phyloP scores from a whole-genome alignment of 2,113 vertebrate species.

The Zosterops lateralis region DNA sequence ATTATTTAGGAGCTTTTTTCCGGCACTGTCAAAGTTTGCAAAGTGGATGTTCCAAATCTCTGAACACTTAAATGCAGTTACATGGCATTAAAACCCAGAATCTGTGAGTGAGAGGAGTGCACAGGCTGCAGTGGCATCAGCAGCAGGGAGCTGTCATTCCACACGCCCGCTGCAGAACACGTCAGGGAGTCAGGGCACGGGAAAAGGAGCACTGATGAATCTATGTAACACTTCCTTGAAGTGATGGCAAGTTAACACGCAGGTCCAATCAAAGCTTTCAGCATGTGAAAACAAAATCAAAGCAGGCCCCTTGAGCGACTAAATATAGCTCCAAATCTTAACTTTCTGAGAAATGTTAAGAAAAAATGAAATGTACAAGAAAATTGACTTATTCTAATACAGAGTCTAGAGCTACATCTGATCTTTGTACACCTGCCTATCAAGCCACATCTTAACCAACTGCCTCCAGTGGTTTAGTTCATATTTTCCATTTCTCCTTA shows the following conservation, averaged over 20 bases:
- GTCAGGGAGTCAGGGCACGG: not conserved
- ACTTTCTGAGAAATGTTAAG: not conserved
- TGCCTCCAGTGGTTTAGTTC: not conserved
- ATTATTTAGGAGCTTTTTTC: not conserved
- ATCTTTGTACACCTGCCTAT: not conserved
- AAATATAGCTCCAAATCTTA: constrained; percentile 16
- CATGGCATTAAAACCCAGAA: not conserved
- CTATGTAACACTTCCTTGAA: constrained; percentile 31
- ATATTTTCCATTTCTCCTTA: not conserved
- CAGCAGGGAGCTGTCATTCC: constrained; percentile 17
- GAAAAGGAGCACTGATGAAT: constrained; percentile 20
- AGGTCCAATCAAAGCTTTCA: constrained; percentile 30
- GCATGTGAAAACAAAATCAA: constrained; percentile 22
- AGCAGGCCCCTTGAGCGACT: not conserved
- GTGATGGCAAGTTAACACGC: constrained; percentile 13
- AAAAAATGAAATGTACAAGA: not conserved
- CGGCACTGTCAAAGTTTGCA: not conserved
- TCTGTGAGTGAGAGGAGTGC: not conserved
- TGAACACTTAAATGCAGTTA: not conserved
- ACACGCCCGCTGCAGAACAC: not conserved
- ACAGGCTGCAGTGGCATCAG: not conserved
- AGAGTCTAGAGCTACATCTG: not conserved
- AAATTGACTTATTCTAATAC: not conserved
- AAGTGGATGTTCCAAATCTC: not conserved
- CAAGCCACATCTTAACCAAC: not conserved